These are phyloP conservation scores for Centropus unirufus DNA, from an alignment of 2,113 vertebrate species.

Conservation along the genomic window DNA sequence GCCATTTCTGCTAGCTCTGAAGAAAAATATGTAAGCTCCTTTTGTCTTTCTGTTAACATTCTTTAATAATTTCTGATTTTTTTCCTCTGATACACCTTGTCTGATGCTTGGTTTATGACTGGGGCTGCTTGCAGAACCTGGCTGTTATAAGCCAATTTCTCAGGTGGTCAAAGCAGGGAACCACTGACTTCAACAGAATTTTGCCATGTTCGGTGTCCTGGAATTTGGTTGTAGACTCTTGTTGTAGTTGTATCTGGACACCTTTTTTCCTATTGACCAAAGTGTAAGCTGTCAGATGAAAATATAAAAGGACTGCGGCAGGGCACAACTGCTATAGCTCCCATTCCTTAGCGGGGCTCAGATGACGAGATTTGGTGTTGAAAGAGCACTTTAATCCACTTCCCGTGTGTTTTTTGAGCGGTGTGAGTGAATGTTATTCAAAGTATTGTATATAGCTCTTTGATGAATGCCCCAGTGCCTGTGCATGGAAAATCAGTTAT, in stretches of 20 bases:
- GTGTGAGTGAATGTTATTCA: background rate
- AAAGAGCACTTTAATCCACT: background rate
- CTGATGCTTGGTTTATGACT: background rate
- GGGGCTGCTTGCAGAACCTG: background rate
- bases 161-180: background rate
- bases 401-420: background rate
- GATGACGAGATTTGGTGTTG: background rate
- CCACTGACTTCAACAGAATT: background rate
- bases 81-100: background rate
- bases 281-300: background rate
- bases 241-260: background rate
- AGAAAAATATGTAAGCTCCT: constrained; percentile 72
- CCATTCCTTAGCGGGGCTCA: background rate
- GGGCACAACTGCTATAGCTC: background rate
- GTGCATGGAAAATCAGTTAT: background rate
- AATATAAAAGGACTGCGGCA: background rate
- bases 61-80: background rate
- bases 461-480: background rate
- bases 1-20: constrained; percentile 69
- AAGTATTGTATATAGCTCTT: background rate
- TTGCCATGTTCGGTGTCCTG: background rate
- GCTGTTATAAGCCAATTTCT: background rate
- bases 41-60: background rate
- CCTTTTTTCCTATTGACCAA: background rate
- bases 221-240: background rate